Evolutionary conservation across 2,113 vertebrate genomes (phyloP), one percentile per base, ranked within the genome.

Genomic region (Lepisosteus osseus): DNA sequence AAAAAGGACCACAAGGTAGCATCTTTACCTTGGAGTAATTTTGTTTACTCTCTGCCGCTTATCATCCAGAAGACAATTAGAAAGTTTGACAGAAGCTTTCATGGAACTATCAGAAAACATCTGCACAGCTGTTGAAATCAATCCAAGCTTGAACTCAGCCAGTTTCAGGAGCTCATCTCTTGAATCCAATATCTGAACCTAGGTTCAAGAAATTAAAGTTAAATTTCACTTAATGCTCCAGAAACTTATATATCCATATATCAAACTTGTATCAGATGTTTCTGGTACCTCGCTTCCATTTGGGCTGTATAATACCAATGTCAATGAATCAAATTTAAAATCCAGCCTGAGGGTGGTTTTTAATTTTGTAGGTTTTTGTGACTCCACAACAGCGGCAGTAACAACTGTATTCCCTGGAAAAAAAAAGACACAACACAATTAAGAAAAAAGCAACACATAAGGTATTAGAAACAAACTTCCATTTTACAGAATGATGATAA

Each of bases 281-380:
- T 47, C 4, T 3, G 29, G 72, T 87, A 98, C 96, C 90, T 93
- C 84, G 66, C 88, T 89, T 68, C 76, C 88, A 74, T 81, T 85
- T 17, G 94, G 83, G 79, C 90, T 95, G 70, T 94, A 97, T 6
- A 99, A 79, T 29, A 92, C 80, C 78, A 98, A 86, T 2, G 94
- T 95, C 87, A 99, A 86, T 68, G 94, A 96, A 80, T 98, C 96
- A 0, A 97, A 97, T 84, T 82, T 92, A 80, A 98, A 97, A 82
- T 95, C 90, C 62, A 97, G 70, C 72, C 96, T 98, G 14, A 99
- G 81, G 0, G 91, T 94, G 44, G 75, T 97, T 87, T 93, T 97
- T 76, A 93, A 80, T 83, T 91, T 95, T 73, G 72, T 56, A 61
- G 63, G 84, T 74, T 93, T 90, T 76, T 93, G 92, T 3, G 89